Evolutionary conservation across 1,140 invertebrate genomes (phyloP).

Genomic region (Aethina tumida): DNA sequence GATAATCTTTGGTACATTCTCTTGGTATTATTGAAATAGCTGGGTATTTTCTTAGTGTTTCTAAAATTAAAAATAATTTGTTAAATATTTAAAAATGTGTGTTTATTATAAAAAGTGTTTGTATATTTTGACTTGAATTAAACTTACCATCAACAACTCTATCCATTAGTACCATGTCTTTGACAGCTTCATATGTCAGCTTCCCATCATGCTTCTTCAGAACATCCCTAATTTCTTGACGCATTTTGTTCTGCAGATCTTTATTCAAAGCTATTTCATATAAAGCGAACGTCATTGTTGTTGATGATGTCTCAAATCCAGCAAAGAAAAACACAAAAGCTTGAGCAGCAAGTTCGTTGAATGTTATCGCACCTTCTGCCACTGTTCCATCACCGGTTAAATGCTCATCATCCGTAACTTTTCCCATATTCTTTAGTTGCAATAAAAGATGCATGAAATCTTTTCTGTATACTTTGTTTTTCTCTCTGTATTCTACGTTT

Average conservation of each 20-base stretch:
- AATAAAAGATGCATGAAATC: constrained; percentile 18
- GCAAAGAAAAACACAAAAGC: constrained; percentile 50
- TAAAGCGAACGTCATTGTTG: constrained; percentile 42
- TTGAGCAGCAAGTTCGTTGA: constrained; percentile 42
- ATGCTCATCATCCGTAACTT: constrained; percentile 9
- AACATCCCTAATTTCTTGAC: too few relatives aligned
- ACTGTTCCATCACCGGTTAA: constrained; percentile 37
- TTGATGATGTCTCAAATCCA: constrained; percentile 56
- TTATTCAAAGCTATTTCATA: constrained; percentile 45
- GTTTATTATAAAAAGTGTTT: too few relatives aligned
- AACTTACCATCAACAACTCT: too few relatives aligned
- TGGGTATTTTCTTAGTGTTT: constrained; percentile 23
- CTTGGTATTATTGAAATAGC: constrained; percentile 23
- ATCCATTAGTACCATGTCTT: too few relatives aligned
- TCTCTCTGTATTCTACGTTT: constrained; percentile 19
- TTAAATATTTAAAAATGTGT: too few relatives aligned
- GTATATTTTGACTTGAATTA: too few relatives aligned
- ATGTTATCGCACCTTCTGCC: constrained; percentile 33
- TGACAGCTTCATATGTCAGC: too few relatives aligned
- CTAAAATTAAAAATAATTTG: too few relatives aligned
- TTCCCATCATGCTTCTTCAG: too few relatives aligned
- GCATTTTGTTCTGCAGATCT: too few relatives aligned
- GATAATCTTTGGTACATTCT: constrained; percentile 34
- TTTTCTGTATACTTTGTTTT: constrained; percentile 11
- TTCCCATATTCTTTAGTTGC: constrained; percentile 14